Evolutionary conservation across 2,888 invertebrate species (phyloP).

Genomic region (Zygaena filipendulae): DNA sequence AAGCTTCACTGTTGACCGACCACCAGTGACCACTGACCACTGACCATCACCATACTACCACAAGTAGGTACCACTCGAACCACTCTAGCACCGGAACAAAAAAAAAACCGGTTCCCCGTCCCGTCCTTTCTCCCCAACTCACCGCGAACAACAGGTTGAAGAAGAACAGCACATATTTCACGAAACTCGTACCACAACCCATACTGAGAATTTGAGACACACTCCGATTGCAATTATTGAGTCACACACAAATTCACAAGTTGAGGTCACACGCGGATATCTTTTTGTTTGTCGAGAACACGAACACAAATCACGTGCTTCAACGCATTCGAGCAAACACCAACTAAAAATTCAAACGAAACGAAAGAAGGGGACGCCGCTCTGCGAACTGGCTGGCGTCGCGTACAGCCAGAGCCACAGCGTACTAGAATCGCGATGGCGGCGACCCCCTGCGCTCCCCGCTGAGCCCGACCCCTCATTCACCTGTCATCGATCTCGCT

Average conservation of each 20-base stretch:
- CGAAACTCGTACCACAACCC: constrained; percentile 79
- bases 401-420: constrained; percentile 12
- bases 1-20: constrained; percentile 40
- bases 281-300: constrained; percentile 23
- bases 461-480: constrained; percentile 53
- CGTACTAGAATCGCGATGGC: constrained; percentile 58
- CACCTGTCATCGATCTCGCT: constrained; percentile 38
- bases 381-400: constrained; percentile 1
- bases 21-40: constrained; percentile 32
- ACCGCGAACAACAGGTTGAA: constrained; percentile 83
- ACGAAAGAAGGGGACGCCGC: too few species aligned
- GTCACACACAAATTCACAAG: constrained; percentile 49
- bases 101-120: constrained; percentile 51
- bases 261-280: constrained; percentile 44
- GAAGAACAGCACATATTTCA: constrained; percentile 85
- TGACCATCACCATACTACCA: too few species aligned
- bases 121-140: constrained; percentile 60
- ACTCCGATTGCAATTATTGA: constrained; percentile 22
- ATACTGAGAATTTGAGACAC: constrained; percentile 63
- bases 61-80: too few species aligned
- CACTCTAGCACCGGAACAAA: constrained; percentile 42
- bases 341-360: constrained; percentile 39
- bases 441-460: constrained; percentile 29
- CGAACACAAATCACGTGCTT: constrained; percentile 22
- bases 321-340: constrained; percentile 38